Base-by-base conservation (phyloP, 2,113 vertebrate genomes). In the Etheostoma spectabile region DNA sequence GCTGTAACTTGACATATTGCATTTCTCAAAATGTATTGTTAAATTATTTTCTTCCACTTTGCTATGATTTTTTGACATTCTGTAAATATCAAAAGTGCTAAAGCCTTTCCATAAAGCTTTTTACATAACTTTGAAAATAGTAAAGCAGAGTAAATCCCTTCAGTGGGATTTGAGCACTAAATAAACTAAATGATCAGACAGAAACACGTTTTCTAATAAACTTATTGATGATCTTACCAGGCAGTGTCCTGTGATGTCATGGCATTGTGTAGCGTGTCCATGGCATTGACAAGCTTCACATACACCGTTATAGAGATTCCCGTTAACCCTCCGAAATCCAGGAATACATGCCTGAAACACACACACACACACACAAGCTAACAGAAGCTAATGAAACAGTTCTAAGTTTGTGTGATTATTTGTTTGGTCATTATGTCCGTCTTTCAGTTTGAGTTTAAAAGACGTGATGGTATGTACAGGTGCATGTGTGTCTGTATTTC, bases 261-360 rank as follows among this genome's bases (percentile, higher is more conserved):
- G 59, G 63, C 92, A 93, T 5, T 77, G 56, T 14, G 68, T 21
- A 1, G 83, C 3, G n/a, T 93, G 93, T 70, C 87, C 86, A 14
- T 93, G 83, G 81, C 93, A 94, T 33, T 7, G 71, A 71, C 93
- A 94, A 35, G 55, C 78, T 79, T 91, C 88, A 84, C 93, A 94
- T 60, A 91, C 72, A 6, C 93, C 93, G 0, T 87, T 77, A 14
- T 93, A 93, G 12, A 93, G 72, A 51, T 72, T 52, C 4, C 92
- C 82, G 2, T 91, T 86, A 1, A 94, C 77, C 61, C 93, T 86
- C n/a, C 93, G 89, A 52, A 83, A 91, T 18, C 91, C 91, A 51
- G 75, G 15, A 64, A 49, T 8, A 33, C 93, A 94, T 0, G n/a
- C 16, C 93, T 94, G 80, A 78, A 86, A 86, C 16, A 86, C 52